Conservation (phyloP, 2,113 vertebrate species). For the Ceyx melanurus region DNA sequence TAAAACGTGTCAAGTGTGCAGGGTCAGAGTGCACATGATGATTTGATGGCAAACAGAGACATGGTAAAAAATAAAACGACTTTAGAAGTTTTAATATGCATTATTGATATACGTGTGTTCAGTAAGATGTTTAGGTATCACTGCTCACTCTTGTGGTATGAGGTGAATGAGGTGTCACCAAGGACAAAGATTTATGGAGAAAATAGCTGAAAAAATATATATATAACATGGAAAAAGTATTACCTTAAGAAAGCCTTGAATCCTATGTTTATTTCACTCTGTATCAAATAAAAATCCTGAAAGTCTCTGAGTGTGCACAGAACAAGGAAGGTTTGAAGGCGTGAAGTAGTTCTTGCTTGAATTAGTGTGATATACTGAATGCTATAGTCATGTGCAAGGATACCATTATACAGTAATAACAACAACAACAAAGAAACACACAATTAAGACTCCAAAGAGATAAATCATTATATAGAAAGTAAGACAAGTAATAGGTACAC, state of each 20-base stretch:
- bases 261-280: background rate
- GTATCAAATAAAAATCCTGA: background rate
- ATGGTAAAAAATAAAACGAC: background rate
- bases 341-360: background rate
- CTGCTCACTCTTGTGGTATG: background rate
- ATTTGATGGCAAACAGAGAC: constrained; percentile 35
- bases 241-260: background rate
- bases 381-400: background rate
- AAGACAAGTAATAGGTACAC: background rate
- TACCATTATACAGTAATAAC: background rate
- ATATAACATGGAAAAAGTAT: background rate
- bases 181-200: background rate
- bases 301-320: background rate
- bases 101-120: background rate
- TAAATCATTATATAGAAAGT: background rate
- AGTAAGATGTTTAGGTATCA: background rate
- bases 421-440: background rate
- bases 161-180: background rate
- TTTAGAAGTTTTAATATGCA: background rate
- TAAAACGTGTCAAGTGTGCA: constrained; percentile 7
- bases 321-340: background rate
- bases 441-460: background rate
- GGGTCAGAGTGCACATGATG: background rate
- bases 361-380: background rate
- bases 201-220: background rate